Conservation (phyloP, 2,797 vertebrate species). For the Urocyon cinereoargenteus region DNA sequence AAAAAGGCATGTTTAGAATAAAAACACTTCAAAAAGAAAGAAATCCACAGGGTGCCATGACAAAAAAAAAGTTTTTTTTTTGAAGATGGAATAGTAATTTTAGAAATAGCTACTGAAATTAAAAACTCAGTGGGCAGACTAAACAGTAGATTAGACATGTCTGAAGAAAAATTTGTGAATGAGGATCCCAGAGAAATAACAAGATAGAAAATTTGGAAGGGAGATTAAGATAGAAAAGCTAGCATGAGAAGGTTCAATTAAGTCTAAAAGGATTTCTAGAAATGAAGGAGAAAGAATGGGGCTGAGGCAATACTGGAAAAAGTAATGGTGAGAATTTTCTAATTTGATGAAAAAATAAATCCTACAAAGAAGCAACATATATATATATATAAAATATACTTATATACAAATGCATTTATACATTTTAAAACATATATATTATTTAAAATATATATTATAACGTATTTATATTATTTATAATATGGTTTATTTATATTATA, state of each 20-base stretch:
- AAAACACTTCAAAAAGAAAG: not conserved
- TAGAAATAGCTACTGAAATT: conserved; percentile 35
- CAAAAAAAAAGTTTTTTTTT: not conserved
- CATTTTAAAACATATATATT: too few relatives aligned
- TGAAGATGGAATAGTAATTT: not conserved
- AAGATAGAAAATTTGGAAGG: not conserved
- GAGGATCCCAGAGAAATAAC: not conserved
- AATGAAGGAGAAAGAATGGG: not conserved
- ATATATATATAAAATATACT: not conserved
- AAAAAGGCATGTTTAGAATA: conserved; percentile 28
- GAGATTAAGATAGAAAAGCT: not conserved
- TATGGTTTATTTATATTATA: not conserved
- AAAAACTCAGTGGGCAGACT: not conserved
- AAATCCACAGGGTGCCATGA: not conserved
- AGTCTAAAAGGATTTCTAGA: not conserved
- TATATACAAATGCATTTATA: not conserved
- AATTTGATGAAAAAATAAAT: not conserved
- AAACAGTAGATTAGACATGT: not conserved
- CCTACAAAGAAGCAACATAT: not conserved
- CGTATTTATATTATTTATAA: not conserved
- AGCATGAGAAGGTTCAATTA: not conserved
- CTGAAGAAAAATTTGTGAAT: not conserved
- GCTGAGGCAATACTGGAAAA: not conserved
- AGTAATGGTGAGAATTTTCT: not conserved
- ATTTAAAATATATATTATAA: not conserved